A percentile compares a stretch with the other conserved stretches of the same genome.
Evolutionary conservation across 2,797 vertebrate species (phyloP).

Genomic region (Todus mexicanus): DNA sequence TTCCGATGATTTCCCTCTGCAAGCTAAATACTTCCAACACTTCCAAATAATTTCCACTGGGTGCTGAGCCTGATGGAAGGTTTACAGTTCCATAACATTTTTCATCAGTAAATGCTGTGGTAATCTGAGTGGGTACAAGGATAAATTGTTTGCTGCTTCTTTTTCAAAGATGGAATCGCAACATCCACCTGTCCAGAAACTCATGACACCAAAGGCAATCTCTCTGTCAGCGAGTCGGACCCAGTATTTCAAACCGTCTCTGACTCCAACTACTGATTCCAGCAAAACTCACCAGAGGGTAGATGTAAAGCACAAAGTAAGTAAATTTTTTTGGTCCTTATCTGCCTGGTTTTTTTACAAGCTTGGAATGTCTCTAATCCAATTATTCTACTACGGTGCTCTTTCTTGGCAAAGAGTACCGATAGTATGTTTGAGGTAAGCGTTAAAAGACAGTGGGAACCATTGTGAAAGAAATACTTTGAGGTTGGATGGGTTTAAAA

Average conservation of each 20-base stretch:
- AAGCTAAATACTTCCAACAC: not conserved
- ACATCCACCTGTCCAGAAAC: slow-evolving; percentile 88
- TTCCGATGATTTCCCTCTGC: not conserved
- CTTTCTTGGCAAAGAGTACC: not conserved
- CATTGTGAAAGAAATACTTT: not conserved
- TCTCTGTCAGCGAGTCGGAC: slow-evolving; percentile 79
- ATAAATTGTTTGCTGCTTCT: slow-evolving; percentile 52
- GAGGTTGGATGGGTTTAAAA: not conserved
- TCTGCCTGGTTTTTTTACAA: not conserved
- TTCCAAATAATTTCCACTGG: not conserved
- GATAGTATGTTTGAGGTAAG: not conserved
- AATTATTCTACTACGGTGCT: not conserved
- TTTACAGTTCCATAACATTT: not conserved
- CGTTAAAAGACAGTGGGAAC: not conserved
- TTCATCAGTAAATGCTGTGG: not conserved
- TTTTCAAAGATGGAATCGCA: slow-evolving; percentile 81
- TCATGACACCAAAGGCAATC: slow-evolving; percentile 82
- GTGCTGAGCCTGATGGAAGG: not conserved
- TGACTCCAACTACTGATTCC: slow-evolving; percentile 80
- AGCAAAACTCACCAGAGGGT: slow-evolving; percentile 78
- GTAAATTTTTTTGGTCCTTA: slow-evolving; percentile 32
- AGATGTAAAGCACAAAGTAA: slow-evolving; percentile 82
- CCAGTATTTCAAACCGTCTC: slow-evolving; percentile 89
- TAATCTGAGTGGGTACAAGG: not conserved
- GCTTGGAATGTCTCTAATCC: not conserved